Percentiles rank a stretch among this genome's conserved stretches.
Evolutionary conservation across 2,888 invertebrate species (phyloP).

Genomic region (Dasypogon diadema): DNA sequence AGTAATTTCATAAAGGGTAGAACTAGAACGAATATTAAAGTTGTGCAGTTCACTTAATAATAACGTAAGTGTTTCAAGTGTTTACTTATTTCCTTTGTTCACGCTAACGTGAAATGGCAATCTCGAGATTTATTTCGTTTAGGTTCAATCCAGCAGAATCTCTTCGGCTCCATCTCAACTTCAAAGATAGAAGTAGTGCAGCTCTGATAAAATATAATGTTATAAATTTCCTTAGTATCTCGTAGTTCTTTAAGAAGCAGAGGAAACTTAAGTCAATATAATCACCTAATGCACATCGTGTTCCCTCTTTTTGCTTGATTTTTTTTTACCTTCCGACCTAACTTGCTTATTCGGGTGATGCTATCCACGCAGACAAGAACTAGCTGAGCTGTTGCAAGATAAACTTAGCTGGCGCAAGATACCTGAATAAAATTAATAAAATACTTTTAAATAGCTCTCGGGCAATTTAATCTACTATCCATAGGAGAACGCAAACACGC

Average conservation of each 20-base stretch:
- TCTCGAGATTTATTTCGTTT: too few relatives aligned
- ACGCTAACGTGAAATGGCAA: too few relatives aligned
- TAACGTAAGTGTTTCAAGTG: too few relatives aligned
- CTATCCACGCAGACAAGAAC: slow-evolving; percentile 3
- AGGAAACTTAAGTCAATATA: slow-evolving; percentile 30
- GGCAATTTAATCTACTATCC: background rate
- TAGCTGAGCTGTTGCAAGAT: slow-evolving; percentile 5
- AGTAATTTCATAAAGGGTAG: too few relatives aligned
- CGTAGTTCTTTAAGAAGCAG: background rate
- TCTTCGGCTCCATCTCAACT: too few relatives aligned
- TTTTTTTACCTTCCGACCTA: background rate
- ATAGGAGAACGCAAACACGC: background rate
- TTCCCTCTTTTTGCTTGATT: background rate
- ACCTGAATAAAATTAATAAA: slow-evolving; percentile 14
- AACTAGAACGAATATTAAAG: too few relatives aligned
- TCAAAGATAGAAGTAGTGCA: too few relatives aligned
- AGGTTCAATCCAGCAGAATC: too few relatives aligned
- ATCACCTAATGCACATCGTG: background rate
- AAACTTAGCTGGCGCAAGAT: slow-evolving; percentile 1
- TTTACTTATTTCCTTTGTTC: too few relatives aligned
- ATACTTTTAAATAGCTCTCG: background rate
- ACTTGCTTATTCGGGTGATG: background rate
- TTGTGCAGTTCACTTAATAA: too few relatives aligned
- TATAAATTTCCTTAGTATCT: slow-evolving; percentile 1
- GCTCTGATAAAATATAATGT: background rate